Evolutionary conservation across 1,140 invertebrate species (phyloP).

Genomic region (Panagrolaimus sp.): DNA sequence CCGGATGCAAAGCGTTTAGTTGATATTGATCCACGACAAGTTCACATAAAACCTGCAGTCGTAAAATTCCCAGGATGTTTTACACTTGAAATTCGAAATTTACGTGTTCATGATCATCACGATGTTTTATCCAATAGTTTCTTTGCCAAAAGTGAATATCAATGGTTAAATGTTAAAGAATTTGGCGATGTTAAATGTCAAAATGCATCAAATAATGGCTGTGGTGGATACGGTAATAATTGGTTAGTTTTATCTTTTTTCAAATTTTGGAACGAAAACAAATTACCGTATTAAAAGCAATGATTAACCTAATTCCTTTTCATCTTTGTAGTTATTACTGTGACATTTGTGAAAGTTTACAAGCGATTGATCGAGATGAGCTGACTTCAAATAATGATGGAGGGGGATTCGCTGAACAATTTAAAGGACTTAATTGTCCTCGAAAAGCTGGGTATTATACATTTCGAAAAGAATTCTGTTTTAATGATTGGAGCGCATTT

Average conservation of each 20-base stretch:
- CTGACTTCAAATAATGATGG: not conserved
- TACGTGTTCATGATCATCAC: conserved; percentile 41
- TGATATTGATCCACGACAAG: conserved; percentile 51
- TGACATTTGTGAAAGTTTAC: conserved; percentile 55
- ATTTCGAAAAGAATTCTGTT: conserved; percentile 57
- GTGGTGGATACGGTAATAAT: conserved; percentile 56
- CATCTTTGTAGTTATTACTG: conserved; percentile 56
- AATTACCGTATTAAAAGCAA: not conserved
- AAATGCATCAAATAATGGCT: conserved; percentile 53
- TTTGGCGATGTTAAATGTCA: conserved; percentile 56
- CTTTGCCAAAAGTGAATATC: conserved; percentile 57
- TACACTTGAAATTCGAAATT: conserved; percentile 56
- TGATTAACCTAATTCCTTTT: not conserved
- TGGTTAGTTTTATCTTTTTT: conserved; percentile 40
- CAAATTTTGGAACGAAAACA: not conserved
- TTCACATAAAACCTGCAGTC: conserved; percentile 51
- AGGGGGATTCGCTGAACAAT: conserved; percentile 25
- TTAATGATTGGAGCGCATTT: conserved; percentile 56
- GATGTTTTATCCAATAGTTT: conserved; percentile 40
- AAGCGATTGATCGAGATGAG: conserved; percentile 31
- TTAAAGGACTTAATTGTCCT: conserved; percentile 50
- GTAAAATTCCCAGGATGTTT: conserved; percentile 57
- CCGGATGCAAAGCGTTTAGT: conserved; percentile 48
- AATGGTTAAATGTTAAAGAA: conserved; percentile 57
- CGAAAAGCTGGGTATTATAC: conserved; percentile 50